Percentiles rank a stretch among this genome's conserved stretches.
phyloP scores from a whole-genome alignment of 2,888 invertebrate genomes.

The Opisthograptis luteolata region DNA sequence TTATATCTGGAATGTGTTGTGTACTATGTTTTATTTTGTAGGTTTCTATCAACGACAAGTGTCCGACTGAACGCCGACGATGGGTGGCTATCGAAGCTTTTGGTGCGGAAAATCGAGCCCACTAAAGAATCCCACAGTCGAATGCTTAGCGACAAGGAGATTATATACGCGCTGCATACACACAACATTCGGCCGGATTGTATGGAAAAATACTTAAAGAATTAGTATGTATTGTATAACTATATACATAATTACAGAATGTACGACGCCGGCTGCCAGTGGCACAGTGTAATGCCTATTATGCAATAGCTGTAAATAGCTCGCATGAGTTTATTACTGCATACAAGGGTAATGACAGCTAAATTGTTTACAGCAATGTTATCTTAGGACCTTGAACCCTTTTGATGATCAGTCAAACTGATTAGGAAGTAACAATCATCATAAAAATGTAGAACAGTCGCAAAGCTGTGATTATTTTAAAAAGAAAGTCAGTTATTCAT shows the following conservation, averaged over 20 bases:
- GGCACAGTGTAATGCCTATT: constrained; percentile 47
- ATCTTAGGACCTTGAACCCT: constrained; percentile 52
- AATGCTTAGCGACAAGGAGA: constrained; percentile 98
- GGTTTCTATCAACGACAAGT: constrained; percentile 71
- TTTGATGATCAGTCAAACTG: constrained; percentile 22
- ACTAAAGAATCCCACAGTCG: constrained; percentile 98
- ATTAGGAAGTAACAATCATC: constrained; percentile 1
- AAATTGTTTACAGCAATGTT: constrained; percentile 45
- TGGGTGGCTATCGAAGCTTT: constrained; percentile 94
- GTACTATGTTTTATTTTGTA: constrained; percentile 55
- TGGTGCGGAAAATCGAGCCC: constrained; percentile 96
- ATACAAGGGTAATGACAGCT: background rate
- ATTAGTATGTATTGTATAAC: constrained; percentile 89
- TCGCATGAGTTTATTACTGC: constrained; percentile 24
- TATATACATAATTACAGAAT: constrained; percentile 44
- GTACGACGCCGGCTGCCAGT: constrained; percentile 36
- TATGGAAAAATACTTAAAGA: constrained; percentile 92
- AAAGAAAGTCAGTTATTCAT: no score
- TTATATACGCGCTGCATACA: constrained; percentile 97
- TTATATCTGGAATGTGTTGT: constrained; percentile 52
- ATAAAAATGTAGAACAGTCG: no score
- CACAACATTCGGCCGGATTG: constrained; percentile 97
- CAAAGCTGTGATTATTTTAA: no score
- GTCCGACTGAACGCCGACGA: constrained; percentile 80
- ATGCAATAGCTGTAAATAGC: constrained; percentile 77